Evolutionary conservation across 2,888 invertebrate species (phyloP).

Genomic region (Rhingia rostrata): DNA sequence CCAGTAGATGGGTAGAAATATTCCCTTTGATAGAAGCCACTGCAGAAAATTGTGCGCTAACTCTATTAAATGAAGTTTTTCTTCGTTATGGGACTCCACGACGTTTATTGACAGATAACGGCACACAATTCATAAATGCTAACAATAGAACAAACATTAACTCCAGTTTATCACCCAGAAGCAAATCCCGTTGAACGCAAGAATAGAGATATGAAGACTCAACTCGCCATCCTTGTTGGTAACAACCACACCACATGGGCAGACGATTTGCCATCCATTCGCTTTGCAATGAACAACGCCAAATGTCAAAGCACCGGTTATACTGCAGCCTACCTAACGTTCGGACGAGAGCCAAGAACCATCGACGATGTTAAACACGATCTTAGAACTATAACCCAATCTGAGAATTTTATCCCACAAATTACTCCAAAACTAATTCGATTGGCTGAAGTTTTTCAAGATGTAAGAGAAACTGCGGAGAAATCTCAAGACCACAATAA

Average conservation of each 20-base stretch:
- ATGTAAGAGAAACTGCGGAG: constrained; percentile 33
- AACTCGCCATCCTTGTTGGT: too few relatives aligned
- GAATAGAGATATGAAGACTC: too few relatives aligned
- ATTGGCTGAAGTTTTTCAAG: constrained; percentile 30
- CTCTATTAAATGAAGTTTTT: constrained; percentile 78
- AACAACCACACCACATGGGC: too few relatives aligned
- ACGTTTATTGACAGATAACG: constrained; percentile 80
- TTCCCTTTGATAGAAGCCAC: constrained; percentile 77
- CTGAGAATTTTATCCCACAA: constrained; percentile 22
- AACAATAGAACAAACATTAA: constrained; percentile 59
- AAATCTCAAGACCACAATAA: constrained; percentile 47
- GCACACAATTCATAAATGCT: constrained; percentile 78
- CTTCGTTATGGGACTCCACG: constrained; percentile 78
- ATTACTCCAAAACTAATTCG: constrained; percentile 21
- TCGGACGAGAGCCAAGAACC: too few relatives aligned
- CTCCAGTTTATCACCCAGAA: constrained; percentile 45
- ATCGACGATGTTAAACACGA: neutral
- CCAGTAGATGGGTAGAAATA: constrained; percentile 76
- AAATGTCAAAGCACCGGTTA: too few relatives aligned
- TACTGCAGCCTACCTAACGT: too few relatives aligned
- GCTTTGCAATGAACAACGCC: too few relatives aligned
- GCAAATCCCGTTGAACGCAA: neutral
- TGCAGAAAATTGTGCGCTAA: constrained; percentile 76
- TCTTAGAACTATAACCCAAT: neutral
- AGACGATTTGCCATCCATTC: too few relatives aligned